A percentile compares a stretch with the other conserved stretches of the same genome.
Evolutionary conservation across 1,140 invertebrate species (phyloP).

Genomic region (Cryptotermes secundus): DNA sequence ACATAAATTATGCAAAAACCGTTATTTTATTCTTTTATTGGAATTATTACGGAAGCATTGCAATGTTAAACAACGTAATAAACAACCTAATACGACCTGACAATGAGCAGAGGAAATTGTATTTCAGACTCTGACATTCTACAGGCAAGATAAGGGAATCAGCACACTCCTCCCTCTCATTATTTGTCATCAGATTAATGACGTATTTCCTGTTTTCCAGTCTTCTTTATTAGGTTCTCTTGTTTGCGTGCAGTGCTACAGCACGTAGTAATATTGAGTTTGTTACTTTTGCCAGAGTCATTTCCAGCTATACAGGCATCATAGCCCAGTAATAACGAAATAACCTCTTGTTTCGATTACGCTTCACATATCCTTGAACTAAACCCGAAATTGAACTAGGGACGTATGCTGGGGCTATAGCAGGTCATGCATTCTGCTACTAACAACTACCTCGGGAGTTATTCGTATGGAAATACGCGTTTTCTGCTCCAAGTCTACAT

Average conservation of each 20-base stretch:
- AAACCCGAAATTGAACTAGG: not conserved
- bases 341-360: not conserved
- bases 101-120: not conserved
- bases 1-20: not conserved
- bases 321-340: not conserved
- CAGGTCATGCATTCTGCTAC: not conserved
- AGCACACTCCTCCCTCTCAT: not conserved
- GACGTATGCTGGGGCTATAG: not conserved
- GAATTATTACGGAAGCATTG: not conserved
- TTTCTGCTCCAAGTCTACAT: not conserved
- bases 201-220: constrained; percentile 3
- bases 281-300: too few species aligned
- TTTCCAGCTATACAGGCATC: too few species aligned
- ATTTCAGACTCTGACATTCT: not conserved
- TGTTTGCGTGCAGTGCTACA: not conserved
- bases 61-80: not conserved
- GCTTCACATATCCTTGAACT: not conserved
- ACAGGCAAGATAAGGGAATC: not conserved
- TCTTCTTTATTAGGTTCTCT: not conserved
- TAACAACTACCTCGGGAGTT: not conserved
- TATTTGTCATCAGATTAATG: constrained; percentile 2
- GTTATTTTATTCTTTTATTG: not conserved
- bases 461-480: not conserved
- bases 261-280: not conserved
- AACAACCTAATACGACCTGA: not conserved